A percentile compares a stretch with the other conserved stretches of the same genome.
These are phyloP conservation scores for Microcebus lehilahytsara DNA, from an alignment of 2,113 vertebrate species.

Conservation along the genomic window DNA sequence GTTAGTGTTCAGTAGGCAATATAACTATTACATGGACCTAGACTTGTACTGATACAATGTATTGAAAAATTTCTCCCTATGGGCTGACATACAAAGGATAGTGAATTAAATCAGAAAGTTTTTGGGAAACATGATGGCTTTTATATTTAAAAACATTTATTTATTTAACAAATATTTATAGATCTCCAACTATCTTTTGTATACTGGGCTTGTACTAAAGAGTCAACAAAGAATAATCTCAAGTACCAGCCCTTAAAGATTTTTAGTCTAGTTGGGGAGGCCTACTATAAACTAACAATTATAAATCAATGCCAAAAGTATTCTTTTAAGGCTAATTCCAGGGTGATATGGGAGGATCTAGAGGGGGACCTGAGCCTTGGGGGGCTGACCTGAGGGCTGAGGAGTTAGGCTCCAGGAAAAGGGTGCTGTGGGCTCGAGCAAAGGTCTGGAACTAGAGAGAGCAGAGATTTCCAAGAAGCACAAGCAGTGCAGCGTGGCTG, in stretches of 20 bases:
- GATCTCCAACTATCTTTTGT: not conserved
- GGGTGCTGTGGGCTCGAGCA: not conserved
- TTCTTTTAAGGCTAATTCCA: not conserved
- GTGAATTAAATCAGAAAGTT: not conserved
- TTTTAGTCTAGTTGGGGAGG: not conserved
- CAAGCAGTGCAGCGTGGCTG: not conserved
- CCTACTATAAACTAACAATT: not conserved
- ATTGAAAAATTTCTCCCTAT: not conserved
- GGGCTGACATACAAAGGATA: not conserved
- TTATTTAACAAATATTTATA: not conserved
- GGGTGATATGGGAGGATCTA: not conserved
- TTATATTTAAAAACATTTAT: constrained; percentile 8
- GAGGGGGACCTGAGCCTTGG: not conserved
- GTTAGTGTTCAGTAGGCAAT: constrained; percentile 3
- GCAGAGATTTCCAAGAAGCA: not conserved
- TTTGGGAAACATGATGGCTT: constrained; percentile 11
- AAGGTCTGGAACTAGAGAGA: not conserved
- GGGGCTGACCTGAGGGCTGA: not conserved
- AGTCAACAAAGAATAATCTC: not conserved
- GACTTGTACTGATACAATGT: not conserved
- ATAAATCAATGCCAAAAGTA: not conserved
- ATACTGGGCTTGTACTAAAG: not conserved
- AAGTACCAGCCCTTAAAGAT: not conserved
- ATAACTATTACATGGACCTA: not conserved
- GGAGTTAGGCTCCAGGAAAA: not conserved